Evolutionary conservation across 2,888 invertebrate species (phyloP).

Genomic region (Cantharis lateralis): DNA sequence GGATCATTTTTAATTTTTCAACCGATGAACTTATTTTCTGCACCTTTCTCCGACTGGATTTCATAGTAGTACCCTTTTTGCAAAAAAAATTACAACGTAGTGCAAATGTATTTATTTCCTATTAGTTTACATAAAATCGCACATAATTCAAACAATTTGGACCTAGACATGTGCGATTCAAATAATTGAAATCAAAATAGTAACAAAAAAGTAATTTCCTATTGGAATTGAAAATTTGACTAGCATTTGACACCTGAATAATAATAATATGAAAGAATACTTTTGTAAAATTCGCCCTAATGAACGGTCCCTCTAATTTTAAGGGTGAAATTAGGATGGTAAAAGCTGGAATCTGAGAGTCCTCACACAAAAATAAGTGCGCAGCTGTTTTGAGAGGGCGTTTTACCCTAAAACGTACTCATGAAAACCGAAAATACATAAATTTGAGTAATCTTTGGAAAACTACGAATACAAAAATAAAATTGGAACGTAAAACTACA

Average conservation of each 20-base stretch:
- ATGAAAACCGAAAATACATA: neutral
- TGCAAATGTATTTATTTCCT: slow-evolving; percentile 25
- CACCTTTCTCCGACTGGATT: no score
- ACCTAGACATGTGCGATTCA: slow-evolving; percentile 6
- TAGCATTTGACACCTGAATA: slow-evolving; percentile 12
- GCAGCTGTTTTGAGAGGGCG: neutral
- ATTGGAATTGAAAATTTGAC: slow-evolving; percentile 14
- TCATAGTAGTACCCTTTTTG: neutral
- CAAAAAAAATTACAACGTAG: neutral
- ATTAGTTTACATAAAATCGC: slow-evolving; percentile 23
- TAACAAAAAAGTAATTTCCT: slow-evolving; percentile 1
- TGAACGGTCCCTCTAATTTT: neutral
- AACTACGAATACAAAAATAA: neutral
- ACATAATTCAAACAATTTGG: slow-evolving; percentile 20
- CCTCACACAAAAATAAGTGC: neutral
- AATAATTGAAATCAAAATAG: neutral
- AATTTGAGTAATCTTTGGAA: neutral
- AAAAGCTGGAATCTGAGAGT: neutral
- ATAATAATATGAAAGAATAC: slow-evolving; percentile 5
- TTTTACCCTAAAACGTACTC: neutral
- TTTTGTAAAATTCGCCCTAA: neutral
- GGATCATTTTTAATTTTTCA: no score
- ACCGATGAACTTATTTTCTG: no score
- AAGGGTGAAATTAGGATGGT: neutral
- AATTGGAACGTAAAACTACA: neutral